Evolutionary conservation across 2,113 vertebrate genomes (phyloP).

Genomic region (Rallus limicola): DNA sequence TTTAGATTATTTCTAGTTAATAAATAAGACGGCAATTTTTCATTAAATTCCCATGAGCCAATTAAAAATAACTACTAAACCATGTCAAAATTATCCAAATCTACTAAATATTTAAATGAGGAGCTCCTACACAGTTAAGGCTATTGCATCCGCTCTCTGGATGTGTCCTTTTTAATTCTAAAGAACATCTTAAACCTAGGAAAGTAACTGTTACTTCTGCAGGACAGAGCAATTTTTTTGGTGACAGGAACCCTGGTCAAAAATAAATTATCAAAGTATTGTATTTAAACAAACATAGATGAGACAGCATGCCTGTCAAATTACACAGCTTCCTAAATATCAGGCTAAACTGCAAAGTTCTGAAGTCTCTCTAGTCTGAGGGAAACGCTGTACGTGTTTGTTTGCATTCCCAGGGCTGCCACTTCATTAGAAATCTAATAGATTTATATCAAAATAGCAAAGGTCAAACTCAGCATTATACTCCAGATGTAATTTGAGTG

Average conservation of each 20-base stretch:
- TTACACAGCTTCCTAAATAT: not conserved
- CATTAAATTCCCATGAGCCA: not conserved
- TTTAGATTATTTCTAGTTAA: not conserved
- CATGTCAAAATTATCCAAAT: not conserved
- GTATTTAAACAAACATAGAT: not conserved
- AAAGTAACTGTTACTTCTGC: not conserved
- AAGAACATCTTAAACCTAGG: not conserved
- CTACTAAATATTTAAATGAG: not conserved
- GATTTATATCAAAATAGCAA: slow-evolving; percentile 1
- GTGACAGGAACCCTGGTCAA: not conserved
- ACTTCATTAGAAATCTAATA: not conserved
- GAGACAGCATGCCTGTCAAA: not conserved
- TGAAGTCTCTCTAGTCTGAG: not conserved
- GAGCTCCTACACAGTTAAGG: not conserved
- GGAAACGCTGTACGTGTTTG: not conserved
- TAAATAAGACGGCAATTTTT: not conserved
- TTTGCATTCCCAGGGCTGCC: slow-evolving; percentile 6
- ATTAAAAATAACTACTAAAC: not conserved
- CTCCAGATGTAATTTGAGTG: not conserved
- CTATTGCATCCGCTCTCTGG: not conserved
- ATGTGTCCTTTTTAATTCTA: not conserved
- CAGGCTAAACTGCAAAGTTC: not conserved
- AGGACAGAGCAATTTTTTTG: not conserved
- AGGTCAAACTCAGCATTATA: not conserved
- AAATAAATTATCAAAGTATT: not conserved